Base-by-base conservation (phyloP, 2,797 vertebrate genomes). In the Leptodactylus fallax region DNA sequence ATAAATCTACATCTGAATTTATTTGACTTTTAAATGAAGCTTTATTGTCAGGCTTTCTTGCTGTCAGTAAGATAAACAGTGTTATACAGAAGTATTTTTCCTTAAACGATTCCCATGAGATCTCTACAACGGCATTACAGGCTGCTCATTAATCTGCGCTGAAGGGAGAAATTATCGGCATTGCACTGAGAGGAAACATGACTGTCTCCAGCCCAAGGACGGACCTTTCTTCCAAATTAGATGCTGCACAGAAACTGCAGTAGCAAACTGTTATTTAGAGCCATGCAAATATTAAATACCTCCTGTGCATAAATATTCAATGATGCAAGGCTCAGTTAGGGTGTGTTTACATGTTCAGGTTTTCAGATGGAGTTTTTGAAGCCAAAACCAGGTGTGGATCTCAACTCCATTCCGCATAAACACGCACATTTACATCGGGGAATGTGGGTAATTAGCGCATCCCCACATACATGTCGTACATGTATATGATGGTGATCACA, bases 21-120 rank as follows among this genome's bases (percentile, higher is more conserved):
- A 51, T 77, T 53, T 77, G 74, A 77, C 47, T 77, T 77, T 77
- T 77, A 77, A 77, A 77, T 77, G 74, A 77, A 77, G 74, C 21
- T 77, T 77, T 77, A 53, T 77, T 77, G 49, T 77, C 49, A 23
- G 49, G 21, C 74, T 23, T 77, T 77, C 74, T 77, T 51, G 74
- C 74, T 53, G 74, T 77, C 74, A 51, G 47, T 23, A 25, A 77
- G 74, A 77, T 77, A 77, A 77, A 77, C 74, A 77, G 74, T 77
- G 74, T 53, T 19, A 3, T 53, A 51, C 49, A n/a, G n/a, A 53
- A 77, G 47, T 77, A 77, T 77, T 77, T 77, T 77, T 77, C 49
- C 47, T 77, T 53, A 53, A 77, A 77, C 21, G 49, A 77, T 77
- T 53, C 49, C 74, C 49, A n/a, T 3, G 74, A 77, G 74, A 77